Base-by-base conservation (phyloP, 2,888 invertebrate species). In the Stenchaetothrips biformis region DNA sequence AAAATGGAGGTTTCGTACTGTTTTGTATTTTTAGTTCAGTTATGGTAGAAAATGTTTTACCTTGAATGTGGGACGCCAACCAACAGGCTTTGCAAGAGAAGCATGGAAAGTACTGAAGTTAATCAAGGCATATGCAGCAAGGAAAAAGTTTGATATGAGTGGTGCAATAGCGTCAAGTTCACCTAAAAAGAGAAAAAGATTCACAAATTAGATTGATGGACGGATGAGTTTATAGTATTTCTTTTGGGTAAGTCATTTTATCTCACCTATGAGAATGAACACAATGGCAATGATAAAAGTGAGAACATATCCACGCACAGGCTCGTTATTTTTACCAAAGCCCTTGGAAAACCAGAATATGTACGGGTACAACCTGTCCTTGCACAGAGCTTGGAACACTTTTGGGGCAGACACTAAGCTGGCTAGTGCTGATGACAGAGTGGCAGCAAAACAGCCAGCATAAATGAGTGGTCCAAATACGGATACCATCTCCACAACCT, bases 371-470 rank as follows among this genome's bases (percentile, higher is more conserved):
- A 99, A 87, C 86, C 95, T 94, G 87, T 99, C 99, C 86, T 95
- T 95, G 85, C 97, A 97, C 7, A 99, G 90, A 7, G 98, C 98
- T 90, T 95, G 95, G 85, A 95, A 95, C 0, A 95, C 94, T 90
- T 95, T 95, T 0, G 99, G 99, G 0, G 98, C 99, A 0, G 97
- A 96, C 0, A 99, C 98, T 79, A 99, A 89, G 82, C 97, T 96
- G 0, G 98, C 98, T 80, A 99, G 89, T 0, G 99, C 99, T 0
- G 98, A 98, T 0, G 98, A 98, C 21, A 99, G 88, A 0, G 99
- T 97, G 0, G 99, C 98, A 0, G 98, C 98, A 87, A 98, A 98
- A 85, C 98, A 98, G 0, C 98, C 98, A 48, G 97, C 97, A 86
- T 96, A 96, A 84, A 99, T 97, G 79, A 99, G 89, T 0, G 98